Percentiles rank a stretch among this genome's conserved stretches.
Conservation (phyloP, 2,888 invertebrate genomes). For the Drosophila mimetica region DNA sequence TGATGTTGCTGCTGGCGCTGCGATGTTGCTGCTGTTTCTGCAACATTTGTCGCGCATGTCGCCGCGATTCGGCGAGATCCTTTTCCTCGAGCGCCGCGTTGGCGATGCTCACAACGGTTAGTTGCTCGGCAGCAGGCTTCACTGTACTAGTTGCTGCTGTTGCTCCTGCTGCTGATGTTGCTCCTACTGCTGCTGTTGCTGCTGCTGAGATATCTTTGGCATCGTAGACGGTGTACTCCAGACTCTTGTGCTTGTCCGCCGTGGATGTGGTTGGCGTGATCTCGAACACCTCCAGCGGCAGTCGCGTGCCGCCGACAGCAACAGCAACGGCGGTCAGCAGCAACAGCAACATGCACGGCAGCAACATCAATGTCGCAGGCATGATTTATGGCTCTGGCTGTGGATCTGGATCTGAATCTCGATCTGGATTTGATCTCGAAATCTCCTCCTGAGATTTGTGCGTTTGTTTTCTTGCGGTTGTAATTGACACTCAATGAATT, state of each 20-base stretch:
- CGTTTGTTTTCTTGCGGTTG: conserved; percentile 54
- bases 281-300: conserved; percentile 84
- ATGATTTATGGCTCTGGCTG: conserved; percentile 34
- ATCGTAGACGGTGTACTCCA: conserved; percentile 78
- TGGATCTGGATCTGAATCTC: conserved; percentile 11
- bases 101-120: conserved; percentile 38
- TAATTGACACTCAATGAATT: conserved; percentile 76
- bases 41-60: conserved; percentile 85
- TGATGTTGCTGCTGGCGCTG: conserved; percentile 44
- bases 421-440: conserved; percentile 11
- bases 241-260: conserved; percentile 42
- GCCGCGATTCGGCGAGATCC: conserved; percentile 64
- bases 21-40: conserved; percentile 66
- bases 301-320: conserved; percentile 76
- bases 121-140: conserved; percentile 22
- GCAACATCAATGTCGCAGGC: conserved; percentile 49
- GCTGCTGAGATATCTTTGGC: conserved; percentile 60
- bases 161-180: conserved; percentile 21
- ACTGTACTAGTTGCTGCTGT: conserved; percentile 27
- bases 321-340: conserved; percentile 37
- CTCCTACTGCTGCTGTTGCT: conserved; percentile 25
- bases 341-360: conserved; percentile 48
- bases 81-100: conserved; percentile 42
- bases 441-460: conserved; percentile 11
- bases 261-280: conserved; percentile 71